phyloP scores from a whole-genome alignment of 1,140 invertebrate genomes.

The Papilio polyxenes region DNA sequence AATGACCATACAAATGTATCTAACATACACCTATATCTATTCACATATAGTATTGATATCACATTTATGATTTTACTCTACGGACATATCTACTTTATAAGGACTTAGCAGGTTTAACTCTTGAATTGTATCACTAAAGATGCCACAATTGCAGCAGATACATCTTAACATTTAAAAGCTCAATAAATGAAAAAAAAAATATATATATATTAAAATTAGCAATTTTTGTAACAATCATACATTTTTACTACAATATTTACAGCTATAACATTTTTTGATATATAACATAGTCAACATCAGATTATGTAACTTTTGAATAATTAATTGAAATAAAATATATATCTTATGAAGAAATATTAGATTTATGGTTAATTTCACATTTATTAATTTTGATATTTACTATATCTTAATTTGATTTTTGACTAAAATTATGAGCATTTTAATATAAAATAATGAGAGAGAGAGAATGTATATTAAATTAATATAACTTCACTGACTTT shows the following conservation, averaged over 20 bases:
- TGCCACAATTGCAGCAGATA: neutral
- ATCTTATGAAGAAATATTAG: no score
- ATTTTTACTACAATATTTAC: slow-evolving; percentile 30
- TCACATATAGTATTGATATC: slow-evolving; percentile 49
- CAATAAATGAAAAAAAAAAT: neutral
- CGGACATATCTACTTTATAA: slow-evolving; percentile 42
- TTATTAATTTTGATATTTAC: no score
- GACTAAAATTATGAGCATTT: no score
- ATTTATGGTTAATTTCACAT: no score
- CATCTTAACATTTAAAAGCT: slow-evolving; percentile 29
- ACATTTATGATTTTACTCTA: slow-evolving; percentile 58
- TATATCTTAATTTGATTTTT: no score
- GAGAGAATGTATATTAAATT: no score
- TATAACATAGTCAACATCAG: no score
- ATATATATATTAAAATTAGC: slow-evolving; percentile 32
- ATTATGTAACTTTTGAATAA: no score
- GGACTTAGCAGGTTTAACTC: slow-evolving; percentile 50
- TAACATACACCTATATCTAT: slow-evolving; percentile 19
- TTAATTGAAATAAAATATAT: no score
- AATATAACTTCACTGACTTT: no score
- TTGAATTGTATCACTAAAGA: slow-evolving; percentile 4
- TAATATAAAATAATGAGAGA: no score
- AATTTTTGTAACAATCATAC: slow-evolving; percentile 40
- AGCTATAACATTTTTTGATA: neutral
- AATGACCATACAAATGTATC: slow-evolving; percentile 27